Conservation (phyloP, 2,113 vertebrate genomes). For the Catharus minimus region DNA sequence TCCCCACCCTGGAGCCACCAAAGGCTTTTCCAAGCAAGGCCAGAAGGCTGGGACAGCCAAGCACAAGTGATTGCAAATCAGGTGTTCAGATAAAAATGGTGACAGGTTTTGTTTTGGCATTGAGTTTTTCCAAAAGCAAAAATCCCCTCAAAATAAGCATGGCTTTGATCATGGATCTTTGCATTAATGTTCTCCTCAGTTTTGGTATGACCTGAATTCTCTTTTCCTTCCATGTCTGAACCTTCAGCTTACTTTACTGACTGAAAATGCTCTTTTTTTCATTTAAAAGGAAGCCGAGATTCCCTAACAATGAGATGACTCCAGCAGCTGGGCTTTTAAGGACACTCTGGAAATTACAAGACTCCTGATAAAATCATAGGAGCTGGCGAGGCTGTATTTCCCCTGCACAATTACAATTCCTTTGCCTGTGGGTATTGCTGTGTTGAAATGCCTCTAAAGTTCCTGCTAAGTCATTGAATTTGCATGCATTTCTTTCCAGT, state of each 20-base stretch:
- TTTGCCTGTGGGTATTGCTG: constrained; percentile 20
- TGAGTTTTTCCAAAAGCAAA: not conserved
- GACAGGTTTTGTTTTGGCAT: not conserved
- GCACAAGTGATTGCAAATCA: not conserved
- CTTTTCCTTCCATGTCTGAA: not conserved
- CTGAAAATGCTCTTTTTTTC: not conserved
- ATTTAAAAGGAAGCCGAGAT: not conserved
- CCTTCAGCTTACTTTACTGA: not conserved
- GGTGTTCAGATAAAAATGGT: not conserved
- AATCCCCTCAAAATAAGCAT: not conserved
- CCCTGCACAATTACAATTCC: constrained; percentile 1
- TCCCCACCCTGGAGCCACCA: not conserved
- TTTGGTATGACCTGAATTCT: not conserved
- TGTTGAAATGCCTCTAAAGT: constrained; percentile 30
- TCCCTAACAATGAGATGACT: constrained; percentile 25
- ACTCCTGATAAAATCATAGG: constrained; percentile 24
- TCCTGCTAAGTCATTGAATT: constrained; percentile 33
- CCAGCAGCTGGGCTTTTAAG: constrained; percentile 48
- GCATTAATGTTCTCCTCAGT: not conserved
- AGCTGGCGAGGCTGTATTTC: not conserved
- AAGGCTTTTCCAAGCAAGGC: not conserved
- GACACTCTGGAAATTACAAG: constrained; percentile 35
- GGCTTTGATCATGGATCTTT: not conserved
- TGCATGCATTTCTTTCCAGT: not conserved
- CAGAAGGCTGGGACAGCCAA: not conserved